Evolutionary conservation across 2,113 vertebrate genomes (phyloP).

Genomic region (Coptodon rendalli): DNA sequence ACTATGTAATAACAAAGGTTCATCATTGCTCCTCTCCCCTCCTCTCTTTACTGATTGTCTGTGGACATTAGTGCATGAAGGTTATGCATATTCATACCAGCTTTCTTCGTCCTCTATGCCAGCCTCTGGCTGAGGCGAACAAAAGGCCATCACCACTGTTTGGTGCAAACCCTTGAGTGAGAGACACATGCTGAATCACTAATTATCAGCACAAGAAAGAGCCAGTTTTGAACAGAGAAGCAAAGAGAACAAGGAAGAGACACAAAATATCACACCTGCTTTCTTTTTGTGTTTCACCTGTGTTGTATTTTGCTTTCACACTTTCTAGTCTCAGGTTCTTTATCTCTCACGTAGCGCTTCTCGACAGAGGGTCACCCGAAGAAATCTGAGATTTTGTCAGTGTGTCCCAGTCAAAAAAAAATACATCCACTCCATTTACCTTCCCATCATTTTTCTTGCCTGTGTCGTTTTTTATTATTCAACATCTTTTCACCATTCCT

Average conservation of each 20-base stretch:
- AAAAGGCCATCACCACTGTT: conserved; percentile 46
- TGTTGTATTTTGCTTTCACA: neutral
- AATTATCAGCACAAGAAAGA: conserved; percentile 4
- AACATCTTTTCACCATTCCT: neutral
- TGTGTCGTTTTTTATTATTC: neutral
- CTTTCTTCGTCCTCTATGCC: conserved; percentile 13
- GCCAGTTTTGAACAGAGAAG: neutral
- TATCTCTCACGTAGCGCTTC: neutral
- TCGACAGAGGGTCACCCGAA: neutral
- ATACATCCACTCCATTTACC: neutral
- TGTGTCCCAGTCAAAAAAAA: neutral
- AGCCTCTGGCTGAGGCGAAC: conserved; percentile 29
- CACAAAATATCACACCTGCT: neutral
- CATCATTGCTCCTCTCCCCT: neutral
- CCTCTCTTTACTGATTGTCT: conserved; percentile 39
- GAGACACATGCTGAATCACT: conserved; percentile 23
- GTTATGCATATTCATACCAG: conserved; percentile 60
- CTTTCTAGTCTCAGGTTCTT: neutral
- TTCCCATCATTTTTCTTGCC: neutral
- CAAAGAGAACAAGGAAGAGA: neutral
- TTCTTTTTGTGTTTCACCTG: neutral
- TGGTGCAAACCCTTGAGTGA: conserved; percentile 13
- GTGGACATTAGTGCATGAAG: conserved; percentile 55
- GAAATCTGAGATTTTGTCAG: neutral
- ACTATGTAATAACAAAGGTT: neutral